Evolutionary conservation across 2,113 vertebrate genomes (phyloP), one percentile per base, ranked within the genome.

Genomic region (Carollia perspicillata): DNA sequence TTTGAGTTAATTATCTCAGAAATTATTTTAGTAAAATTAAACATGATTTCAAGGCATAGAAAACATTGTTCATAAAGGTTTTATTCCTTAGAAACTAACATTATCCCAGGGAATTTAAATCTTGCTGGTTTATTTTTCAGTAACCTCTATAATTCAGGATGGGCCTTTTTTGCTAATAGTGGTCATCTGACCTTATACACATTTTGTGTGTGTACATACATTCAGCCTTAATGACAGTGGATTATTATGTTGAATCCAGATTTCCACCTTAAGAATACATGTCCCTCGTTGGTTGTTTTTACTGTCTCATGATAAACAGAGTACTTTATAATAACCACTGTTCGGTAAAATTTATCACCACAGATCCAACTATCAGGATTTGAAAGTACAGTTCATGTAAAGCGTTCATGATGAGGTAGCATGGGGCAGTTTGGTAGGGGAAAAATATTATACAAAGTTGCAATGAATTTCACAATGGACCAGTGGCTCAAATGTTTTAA

Each of bases 91-190:
- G 42, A 22, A 90, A 53, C 14, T 71, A 66, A 96, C 22, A 47
- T 95, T 28, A 53, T 93, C 9, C 42, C n/a, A 84, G 35, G 18
- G n/a, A 74, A 91, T 91, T 94, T 53, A 28, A 83, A 78, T 93
- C 6, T 92, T 68, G 28, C 14, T 94, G n/a, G 7, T 74, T 80
- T 69, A 49, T 68, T 72, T 9, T 69, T 89, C 28, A 84, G 0
- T 12, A 51, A 51, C 30, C 2, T 89, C 66, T 79, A 16, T 47
- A 58, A n/a, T 84, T 53, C 49, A 77, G 16, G 3, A 35, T 58
- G 8, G 8, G 1, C 10, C 8, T 66, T 91, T 60, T 10, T 63
- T 63, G 33, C 20, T 66, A 51, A 40, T 87, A 10, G 14, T 51
- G 37, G 20, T 37, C 23, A 40, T 0, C 42, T 77, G 28, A 44